Base-by-base conservation (phyloP, 2,888 invertebrate species). In the Coelopa pilipes region DNA sequence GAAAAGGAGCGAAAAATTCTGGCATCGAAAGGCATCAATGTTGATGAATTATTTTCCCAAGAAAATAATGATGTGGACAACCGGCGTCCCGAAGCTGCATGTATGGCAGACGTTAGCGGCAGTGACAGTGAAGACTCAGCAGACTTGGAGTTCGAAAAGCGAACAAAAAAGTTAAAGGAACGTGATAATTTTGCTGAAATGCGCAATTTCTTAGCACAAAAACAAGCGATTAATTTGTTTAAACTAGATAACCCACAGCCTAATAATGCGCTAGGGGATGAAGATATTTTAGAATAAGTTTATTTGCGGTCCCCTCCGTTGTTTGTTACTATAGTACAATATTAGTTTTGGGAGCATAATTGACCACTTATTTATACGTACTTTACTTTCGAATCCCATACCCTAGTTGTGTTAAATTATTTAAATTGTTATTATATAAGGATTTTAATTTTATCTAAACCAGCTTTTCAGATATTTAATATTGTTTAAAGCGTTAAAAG, bases 101-200 rank as follows among this genome's bases (percentile, higher is more conserved):
- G 50, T 46, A 21, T 75, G 0, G 70, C 67, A 0, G 72, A 70
- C 11, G 69, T 74, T 4, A 79, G 76, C n/a, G 79, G 76, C 24
- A 76, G 73, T 24, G 79, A 77, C 17, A 80, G 79, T 55, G 81
- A 80, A n/a, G 80, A 78, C 1, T 85, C 85, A 7, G 83, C 82
- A 7, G 85, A 87, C 70, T 72, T 75, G 0, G 81, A 81, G 70
- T 80, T 77, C 67, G 78, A 80, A 63, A 81, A 79, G 3, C 82
- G 81, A n/a, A 82, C 78, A 49, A 84, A 84, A 71, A 81, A 81
- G 50, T 72, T 81, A 17, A 85, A 86, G 70, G 82, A 83, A 45
- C 82, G 82, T 9, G 87, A 87, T 73, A 84, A 85, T 55, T 87
- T 84, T 79, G 84, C 84, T n/a, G 87, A 87, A 79, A 84, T 86